Evolutionary conservation across 1,140 invertebrate species (phyloP).

Genomic region (Manduca sexta): DNA sequence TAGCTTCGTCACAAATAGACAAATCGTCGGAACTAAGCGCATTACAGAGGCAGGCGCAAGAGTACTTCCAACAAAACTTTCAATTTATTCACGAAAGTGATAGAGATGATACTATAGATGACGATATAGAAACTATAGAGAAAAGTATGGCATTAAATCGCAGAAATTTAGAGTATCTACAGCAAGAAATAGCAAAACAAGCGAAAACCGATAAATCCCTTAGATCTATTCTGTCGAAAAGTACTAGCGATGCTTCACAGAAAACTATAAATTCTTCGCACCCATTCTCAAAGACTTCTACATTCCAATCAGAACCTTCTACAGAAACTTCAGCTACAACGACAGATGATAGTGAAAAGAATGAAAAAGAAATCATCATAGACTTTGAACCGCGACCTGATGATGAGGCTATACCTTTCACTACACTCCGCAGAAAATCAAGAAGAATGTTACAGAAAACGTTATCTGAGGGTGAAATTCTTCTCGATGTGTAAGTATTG

Average conservation of each 20-base stretch:
- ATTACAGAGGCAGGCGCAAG: slow-evolving; percentile 63
- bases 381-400: slow-evolving; percentile 87
- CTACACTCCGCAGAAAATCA: slow-evolving; percentile 70
- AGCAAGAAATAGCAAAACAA: slow-evolving; percentile 71
- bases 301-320: slow-evolving; percentile 69
- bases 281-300: slow-evolving; percentile 68
- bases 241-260: slow-evolving; percentile 61
- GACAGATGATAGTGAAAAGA: slow-evolving; percentile 75
- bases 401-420: slow-evolving; percentile 74
- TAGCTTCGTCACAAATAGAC: slow-evolving; percentile 59
- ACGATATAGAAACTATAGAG: slow-evolving; percentile 70
- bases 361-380: slow-evolving; percentile 88
- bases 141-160: slow-evolving; percentile 71
- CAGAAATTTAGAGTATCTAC: slow-evolving; percentile 68
- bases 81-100: slow-evolving; percentile 72
- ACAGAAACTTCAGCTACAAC: slow-evolving; percentile 68
- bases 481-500: slow-evolving; percentile 75
- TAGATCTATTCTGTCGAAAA: slow-evolving; percentile 60
- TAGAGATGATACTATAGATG: slow-evolving; percentile 70
- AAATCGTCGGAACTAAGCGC: slow-evolving; percentile 63
- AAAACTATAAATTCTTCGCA: slow-evolving; percentile 58
- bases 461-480: slow-evolving; percentile 85
- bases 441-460: slow-evolving; percentile 83
- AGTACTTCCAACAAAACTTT: slow-evolving; percentile 72
- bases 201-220: slow-evolving; percentile 55